Percentiles rank a stretch among this genome's conserved stretches.
phyloP scores from a whole-genome alignment of 1,140 invertebrate genomes.

The Cephus cinctus region DNA sequence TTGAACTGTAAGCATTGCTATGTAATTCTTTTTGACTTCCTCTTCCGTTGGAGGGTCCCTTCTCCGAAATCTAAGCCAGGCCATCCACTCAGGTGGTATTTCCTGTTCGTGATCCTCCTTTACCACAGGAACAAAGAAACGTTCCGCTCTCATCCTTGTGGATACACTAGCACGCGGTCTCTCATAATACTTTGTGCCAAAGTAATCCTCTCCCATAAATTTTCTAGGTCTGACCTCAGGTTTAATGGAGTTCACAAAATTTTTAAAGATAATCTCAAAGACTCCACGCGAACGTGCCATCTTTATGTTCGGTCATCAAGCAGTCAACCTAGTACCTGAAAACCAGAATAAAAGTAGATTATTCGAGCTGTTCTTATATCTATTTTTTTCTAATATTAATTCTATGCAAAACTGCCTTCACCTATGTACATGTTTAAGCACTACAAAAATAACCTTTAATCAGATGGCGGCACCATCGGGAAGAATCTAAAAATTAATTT shows the following conservation, averaged over 20 bases:
- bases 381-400: not conserved
- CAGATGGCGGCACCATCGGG: no score
- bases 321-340: not conserved
- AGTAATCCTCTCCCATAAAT: slow-evolving; percentile 67
- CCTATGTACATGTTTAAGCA: no score
- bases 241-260: slow-evolving; percentile 65
- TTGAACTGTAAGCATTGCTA: slow-evolving; percentile 70
- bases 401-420: no score
- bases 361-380: not conserved
- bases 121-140: slow-evolving; percentile 71
- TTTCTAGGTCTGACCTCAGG: slow-evolving; percentile 54
- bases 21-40: slow-evolving; percentile 70
- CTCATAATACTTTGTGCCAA: slow-evolving; percentile 82
- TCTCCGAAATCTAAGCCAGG: slow-evolving; percentile 75
- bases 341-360: not conserved
- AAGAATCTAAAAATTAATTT: no score
- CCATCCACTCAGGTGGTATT: slow-evolving; percentile 79
- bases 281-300: slow-evolving; percentile 39
- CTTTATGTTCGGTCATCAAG: slow-evolving; percentile 7
- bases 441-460: no score
- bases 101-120: slow-evolving; percentile 68
- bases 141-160: slow-evolving; percentile 60
- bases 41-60: slow-evolving; percentile 68
- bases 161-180: slow-evolving; percentile 62
- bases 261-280: slow-evolving; percentile 53